Percentiles rank a stretch among this genome's conserved stretches.
Evolutionary conservation across 2,113 vertebrate species (phyloP).

Genomic region (Rafetus swinhoei): DNA sequence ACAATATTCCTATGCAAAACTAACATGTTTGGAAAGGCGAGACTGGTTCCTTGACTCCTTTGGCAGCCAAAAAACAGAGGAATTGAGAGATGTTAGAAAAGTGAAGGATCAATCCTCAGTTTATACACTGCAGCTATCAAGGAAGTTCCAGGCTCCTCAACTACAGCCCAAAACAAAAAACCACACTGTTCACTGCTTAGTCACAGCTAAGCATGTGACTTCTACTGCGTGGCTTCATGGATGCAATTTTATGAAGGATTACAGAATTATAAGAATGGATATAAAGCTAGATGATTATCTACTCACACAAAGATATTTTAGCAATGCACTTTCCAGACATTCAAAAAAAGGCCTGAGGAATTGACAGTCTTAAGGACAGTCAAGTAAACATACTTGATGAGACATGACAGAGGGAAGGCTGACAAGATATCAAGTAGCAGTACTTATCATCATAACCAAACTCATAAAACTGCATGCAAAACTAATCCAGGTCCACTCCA

Average conservation of each 20-base stretch:
- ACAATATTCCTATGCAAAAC: not conserved
- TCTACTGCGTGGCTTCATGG: constrained; percentile 20
- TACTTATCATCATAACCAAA: not conserved
- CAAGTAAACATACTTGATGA: not conserved
- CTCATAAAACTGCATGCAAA: not conserved
- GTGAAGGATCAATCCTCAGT: not conserved
- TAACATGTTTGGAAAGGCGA: not conserved
- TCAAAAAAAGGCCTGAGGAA: constrained; percentile 5
- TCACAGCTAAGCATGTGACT: accelerated
- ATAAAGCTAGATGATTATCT: accelerated
- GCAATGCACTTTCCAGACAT: constrained; percentile 23
- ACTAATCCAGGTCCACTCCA: not conserved
- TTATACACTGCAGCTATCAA: not conserved
- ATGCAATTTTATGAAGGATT: not conserved
- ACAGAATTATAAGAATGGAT: not conserved
- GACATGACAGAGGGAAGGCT: not conserved
- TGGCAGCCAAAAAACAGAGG: not conserved
- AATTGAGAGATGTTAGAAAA: not conserved
- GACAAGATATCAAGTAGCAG: not conserved
- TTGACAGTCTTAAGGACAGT: not conserved
- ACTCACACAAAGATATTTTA: not conserved
- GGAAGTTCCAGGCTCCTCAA: not conserved
- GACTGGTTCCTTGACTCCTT: not conserved
- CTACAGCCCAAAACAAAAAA: not conserved
- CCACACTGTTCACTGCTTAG: not conserved